Evolutionary conservation across 2,888 invertebrate genomes (phyloP).

Genomic region (Pseudanteris insignis): DNA sequence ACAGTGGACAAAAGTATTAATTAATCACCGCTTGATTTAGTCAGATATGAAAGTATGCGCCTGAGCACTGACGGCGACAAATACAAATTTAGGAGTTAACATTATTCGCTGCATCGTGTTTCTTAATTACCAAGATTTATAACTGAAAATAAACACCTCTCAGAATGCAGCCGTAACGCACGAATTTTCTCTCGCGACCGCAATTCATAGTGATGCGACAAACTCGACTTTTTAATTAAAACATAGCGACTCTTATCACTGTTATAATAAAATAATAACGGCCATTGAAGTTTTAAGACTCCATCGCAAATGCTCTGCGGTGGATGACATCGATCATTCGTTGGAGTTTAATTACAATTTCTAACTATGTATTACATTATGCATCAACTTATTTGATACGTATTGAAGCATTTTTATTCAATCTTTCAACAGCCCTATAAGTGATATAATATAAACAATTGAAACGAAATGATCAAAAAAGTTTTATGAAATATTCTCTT

Average conservation of each 20-base stretch:
- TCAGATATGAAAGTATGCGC: constrained; percentile 14
- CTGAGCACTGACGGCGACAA: constrained; percentile 12
- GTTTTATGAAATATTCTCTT: too few relatives aligned
- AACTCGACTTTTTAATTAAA: constrained; percentile 33
- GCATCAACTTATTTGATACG: too few relatives aligned
- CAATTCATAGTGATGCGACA: constrained; percentile 21
- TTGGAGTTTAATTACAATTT: too few relatives aligned
- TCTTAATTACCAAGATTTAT: constrained; percentile 43
- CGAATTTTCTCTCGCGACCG: constrained; percentile 22
- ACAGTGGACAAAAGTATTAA: constrained; percentile 12
- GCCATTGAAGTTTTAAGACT: neutral
- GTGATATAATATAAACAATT: too few relatives aligned
- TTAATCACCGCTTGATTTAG: constrained; percentile 21
- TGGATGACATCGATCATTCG: too few relatives aligned
- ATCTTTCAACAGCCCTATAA: too few relatives aligned
- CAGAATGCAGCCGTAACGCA: constrained; percentile 26
- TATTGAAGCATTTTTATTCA: too few relatives aligned
- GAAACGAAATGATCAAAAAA: too few relatives aligned
- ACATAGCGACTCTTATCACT: constrained; percentile 29
- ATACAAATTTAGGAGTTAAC: constrained; percentile 29
- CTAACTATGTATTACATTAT: too few relatives aligned
- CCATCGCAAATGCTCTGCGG: too few relatives aligned
- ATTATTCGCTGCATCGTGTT: constrained; percentile 35
- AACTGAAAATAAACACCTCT: constrained; percentile 39
- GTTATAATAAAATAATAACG: constrained; percentile 25